Evolutionary conservation across 2,113 vertebrate species (phyloP).

Genomic region (Campylorhamphus procurvoides): DNA sequence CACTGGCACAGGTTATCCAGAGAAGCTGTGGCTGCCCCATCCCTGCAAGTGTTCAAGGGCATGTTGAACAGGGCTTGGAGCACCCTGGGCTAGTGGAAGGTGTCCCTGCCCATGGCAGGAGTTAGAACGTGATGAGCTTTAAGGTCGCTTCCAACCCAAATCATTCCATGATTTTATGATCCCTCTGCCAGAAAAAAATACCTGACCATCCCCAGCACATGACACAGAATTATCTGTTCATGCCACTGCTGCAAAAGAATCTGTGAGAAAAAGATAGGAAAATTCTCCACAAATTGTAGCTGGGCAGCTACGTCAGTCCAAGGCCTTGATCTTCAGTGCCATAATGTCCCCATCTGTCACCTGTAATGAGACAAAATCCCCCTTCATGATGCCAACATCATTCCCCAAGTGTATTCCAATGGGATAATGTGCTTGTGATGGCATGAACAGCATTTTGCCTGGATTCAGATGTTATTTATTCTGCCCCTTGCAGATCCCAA

Average conservation of each 20-base stretch:
- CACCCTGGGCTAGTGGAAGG: fast-evolving
- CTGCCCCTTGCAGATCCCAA: not conserved
- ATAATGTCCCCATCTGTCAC: not conserved
- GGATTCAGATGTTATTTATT: not conserved
- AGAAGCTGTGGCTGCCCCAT: not conserved
- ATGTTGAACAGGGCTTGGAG: fast-evolving
- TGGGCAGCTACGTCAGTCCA: not conserved
- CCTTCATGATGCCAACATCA: fast-evolving
- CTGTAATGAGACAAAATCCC: not conserved
- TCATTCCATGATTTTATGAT: not conserved
- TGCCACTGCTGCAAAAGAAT: not conserved
- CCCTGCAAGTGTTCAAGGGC: not conserved
- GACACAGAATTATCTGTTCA: not conserved
- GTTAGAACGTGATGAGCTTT: not conserved
- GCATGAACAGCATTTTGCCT: not conserved
- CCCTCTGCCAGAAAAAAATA: not conserved
- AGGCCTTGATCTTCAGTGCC: not conserved
- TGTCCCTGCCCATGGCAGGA: not conserved
- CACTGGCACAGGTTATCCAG: not conserved
- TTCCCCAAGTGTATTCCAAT: not conserved
- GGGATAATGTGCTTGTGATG: too few relatives aligned
- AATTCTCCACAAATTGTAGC: not conserved
- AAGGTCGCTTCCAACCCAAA: not conserved
- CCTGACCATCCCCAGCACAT: fast-evolving
- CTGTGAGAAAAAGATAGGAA: not conserved